Base-by-base conservation (phyloP, 2,113 vertebrate species). In the Canis aureus region DNA sequence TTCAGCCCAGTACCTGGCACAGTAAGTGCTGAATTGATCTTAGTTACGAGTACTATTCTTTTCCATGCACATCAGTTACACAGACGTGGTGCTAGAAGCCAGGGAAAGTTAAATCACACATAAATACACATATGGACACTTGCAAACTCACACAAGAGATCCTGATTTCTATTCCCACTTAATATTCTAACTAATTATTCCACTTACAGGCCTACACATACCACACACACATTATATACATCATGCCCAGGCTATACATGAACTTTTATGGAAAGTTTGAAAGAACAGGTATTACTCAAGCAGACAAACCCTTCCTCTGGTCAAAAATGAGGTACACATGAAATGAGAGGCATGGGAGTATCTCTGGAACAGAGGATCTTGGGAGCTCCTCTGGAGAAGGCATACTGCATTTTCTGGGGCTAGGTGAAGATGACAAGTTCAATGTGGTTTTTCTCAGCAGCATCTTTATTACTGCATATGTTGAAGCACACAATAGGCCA, bases 71-170 rank as follows among this genome's bases (percentile, higher is more conserved):
- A 0, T 73, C 94, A 57, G 59, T 87, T 79, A 85, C 27, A 23
- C 35, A 51, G n/a, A 76, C 57, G 66, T 55, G 81, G 55, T 71
- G 16, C 51, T 91, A 83, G 86, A 80, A 23, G 27, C 74, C 96
- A n/a, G 32, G 57, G 64, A 97, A 97, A 92, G 49, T 94, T 97
- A 95, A 97, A 67, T 88, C 53, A 93, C 79, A 87, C 35, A 82
- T 32, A 71, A 78, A 86, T 69, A 81, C n/a, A 93, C 2, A 0
- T 5, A 16, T 78, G 32, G 17, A 53, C 86, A 66, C 89, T 92
- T 74, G 89, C 5, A 96, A 78, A 76, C 59, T 92, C 89, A 85
- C 79, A 95, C n/a, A 89, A 57, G 67, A 76, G 62, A 84, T 89
- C 29, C 57, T 51, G 23, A 23, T 93, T 96, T 88, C 67, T 92